These are phyloP conservation scores for Meandrusa payeni DNA, from an alignment of 2,888 invertebrate genomes.

Conservation along the genomic window DNA sequence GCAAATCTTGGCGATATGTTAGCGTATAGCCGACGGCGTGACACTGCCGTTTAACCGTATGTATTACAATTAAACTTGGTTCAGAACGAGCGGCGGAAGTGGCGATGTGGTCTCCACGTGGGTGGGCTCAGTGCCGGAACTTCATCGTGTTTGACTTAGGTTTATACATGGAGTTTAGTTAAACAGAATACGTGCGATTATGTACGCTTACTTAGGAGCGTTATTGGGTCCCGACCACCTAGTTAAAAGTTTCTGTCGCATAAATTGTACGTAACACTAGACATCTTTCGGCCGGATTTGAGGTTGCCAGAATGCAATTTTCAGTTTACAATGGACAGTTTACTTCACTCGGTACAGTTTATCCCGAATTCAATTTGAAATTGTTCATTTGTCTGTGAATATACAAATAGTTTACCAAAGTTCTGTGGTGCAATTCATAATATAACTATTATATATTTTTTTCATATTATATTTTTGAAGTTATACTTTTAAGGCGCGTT, in stretches of 20 bases:
- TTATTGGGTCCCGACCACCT: slow-evolving; percentile 3
- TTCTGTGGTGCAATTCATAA: too few relatives aligned
- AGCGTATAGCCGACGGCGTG: slow-evolving; percentile 5
- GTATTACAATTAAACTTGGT: slow-evolving; percentile 21
- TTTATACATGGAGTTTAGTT: slow-evolving; percentile 12
- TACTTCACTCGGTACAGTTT: too few relatives aligned
- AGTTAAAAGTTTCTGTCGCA: neutral
- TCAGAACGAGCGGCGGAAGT: slow-evolving; percentile 17
- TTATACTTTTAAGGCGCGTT: too few relatives aligned
- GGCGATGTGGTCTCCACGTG: slow-evolving; percentile 16
- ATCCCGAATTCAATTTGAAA: too few relatives aligned
- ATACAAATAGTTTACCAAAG: too few relatives aligned
- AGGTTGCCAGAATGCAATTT: too few relatives aligned
- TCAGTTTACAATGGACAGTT: too few relatives aligned
- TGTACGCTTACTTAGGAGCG: neutral
- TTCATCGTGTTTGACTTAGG: slow-evolving; percentile 21
- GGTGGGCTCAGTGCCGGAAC: slow-evolving; percentile 21
- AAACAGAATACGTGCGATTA: slow-evolving; percentile 15
- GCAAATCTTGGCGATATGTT: slow-evolving; percentile 10
- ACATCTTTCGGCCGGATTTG: too few relatives aligned
- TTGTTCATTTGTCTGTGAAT: too few relatives aligned
- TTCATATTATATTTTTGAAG: too few relatives aligned
- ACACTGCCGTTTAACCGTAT: slow-evolving; percentile 12
- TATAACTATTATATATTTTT: too few relatives aligned
- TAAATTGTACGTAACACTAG: neutral